These are phyloP conservation scores for Alectura lathami DNA, from an alignment of 2,113 vertebrate species.

Conservation along the genomic window DNA sequence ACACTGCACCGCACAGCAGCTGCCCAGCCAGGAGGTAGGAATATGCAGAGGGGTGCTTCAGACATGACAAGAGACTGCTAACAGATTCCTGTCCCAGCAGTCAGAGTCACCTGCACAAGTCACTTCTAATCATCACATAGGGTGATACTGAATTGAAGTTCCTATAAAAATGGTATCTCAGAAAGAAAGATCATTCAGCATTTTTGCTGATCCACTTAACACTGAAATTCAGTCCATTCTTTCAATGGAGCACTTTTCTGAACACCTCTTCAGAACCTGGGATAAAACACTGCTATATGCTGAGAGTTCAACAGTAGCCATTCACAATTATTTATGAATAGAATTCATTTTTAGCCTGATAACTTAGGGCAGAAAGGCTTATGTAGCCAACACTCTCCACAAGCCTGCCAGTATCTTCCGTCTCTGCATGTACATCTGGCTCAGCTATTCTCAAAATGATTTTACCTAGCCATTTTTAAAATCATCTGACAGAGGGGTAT, in stretches of 20 bases:
- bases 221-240: background rate
- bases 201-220: background rate
- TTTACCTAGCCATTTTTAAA: background rate
- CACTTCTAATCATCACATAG: background rate
- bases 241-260: background rate
- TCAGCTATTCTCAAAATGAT: background rate
- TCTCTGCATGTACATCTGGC: background rate
- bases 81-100: background rate
- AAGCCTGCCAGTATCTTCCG: accelerated
- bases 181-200: background rate
- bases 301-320: background rate
- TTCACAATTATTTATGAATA: background rate
- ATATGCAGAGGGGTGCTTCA: background rate
- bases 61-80: background rate
- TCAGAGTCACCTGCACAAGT: background rate
- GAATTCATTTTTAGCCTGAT: background rate
- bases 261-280: background rate
- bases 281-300: background rate
- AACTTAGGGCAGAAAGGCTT: background rate
- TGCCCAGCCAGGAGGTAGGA: background rate
- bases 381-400: background rate
- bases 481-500: background rate
- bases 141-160: background rate
- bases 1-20: accelerated
- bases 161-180: background rate